A percentile compares a stretch with the other conserved stretches of the same genome.
Conservation (phyloP, 2,797 vertebrate genomes). For the Arremon brunneinucha region DNA sequence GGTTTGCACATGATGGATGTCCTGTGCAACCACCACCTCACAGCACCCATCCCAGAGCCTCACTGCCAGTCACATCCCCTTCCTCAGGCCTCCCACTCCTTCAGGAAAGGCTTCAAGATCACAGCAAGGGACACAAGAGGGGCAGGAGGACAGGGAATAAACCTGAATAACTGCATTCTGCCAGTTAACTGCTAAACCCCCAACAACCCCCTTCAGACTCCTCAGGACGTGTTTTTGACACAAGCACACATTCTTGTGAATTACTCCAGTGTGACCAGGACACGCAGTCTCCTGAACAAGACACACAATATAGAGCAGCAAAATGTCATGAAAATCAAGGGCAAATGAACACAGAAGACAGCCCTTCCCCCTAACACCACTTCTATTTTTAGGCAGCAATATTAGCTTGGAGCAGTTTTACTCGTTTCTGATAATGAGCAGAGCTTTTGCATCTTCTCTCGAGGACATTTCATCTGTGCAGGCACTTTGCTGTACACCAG, state of each 20-base stretch:
- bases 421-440: conserved; percentile 18
- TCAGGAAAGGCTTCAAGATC: neutral
- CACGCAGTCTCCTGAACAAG: neutral
- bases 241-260: neutral
- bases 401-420: conserved; percentile 57
- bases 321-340: conserved; percentile 55
- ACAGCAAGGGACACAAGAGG: neutral
- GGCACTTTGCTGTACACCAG: neutral
- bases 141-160: neutral
- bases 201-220: neutral
- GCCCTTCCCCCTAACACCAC: conserved; percentile 3
- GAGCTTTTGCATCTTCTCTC: conserved; percentile 33
- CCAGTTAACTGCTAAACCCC: neutral
- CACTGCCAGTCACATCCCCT: neutral
- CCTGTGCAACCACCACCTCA: neutral
- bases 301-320: conserved; percentile 5
- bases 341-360: conserved; percentile 20
- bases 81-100: neutral
- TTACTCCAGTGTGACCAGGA: neutral
- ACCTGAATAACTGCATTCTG: neutral
- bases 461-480: neutral
- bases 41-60: neutral
- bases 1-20: fast-evolving
- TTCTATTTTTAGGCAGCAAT: conserved; percentile 51
- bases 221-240: neutral